Evolutionary conservation across 2,888 invertebrate species (phyloP).

Genomic region (Aphodius granarius): DNA sequence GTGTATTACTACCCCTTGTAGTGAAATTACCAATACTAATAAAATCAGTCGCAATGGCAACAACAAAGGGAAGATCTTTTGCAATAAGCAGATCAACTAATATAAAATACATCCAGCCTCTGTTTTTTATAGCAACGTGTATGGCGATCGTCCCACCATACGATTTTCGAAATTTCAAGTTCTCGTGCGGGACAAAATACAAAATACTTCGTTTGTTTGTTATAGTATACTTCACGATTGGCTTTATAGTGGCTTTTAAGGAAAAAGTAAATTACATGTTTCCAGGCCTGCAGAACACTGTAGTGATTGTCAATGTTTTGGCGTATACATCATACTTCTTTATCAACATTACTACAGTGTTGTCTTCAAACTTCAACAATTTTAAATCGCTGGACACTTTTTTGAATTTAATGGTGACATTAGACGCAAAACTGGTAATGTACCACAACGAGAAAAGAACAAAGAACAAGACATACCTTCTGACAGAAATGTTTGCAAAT

Average conservation of each 20-base stretch:
- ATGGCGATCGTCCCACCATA: slow-evolving; percentile 18
- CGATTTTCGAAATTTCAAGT: slow-evolving; percentile 15
- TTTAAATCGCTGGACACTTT: slow-evolving; percentile 12
- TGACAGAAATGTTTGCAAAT: slow-evolving; percentile 6
- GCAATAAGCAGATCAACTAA: slow-evolving; percentile 13
- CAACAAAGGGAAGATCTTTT: neutral
- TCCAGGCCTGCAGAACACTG: slow-evolving; percentile 12
- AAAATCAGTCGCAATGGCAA: neutral
- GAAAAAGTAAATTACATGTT: slow-evolving; percentile 14
- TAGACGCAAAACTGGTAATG: slow-evolving; percentile 11
- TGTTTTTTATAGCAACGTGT: slow-evolving; percentile 13
- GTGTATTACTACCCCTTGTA: neutral
- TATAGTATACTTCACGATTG: slow-evolving; percentile 2
- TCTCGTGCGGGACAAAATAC: slow-evolving; percentile 5
- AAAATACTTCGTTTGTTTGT: slow-evolving; percentile 6
- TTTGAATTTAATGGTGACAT: slow-evolving; percentile 9
- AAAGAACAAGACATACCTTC: slow-evolving; percentile 2
- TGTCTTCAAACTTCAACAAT: slow-evolving; percentile 19
- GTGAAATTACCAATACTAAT: neutral
- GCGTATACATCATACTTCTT: slow-evolving; percentile 19
- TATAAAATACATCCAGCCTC: slow-evolving; percentile 15
- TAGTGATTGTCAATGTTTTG: slow-evolving; percentile 16
- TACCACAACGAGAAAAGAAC: slow-evolving; percentile 8
- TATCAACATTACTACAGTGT: slow-evolving; percentile 18
- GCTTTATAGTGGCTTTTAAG: slow-evolving; percentile 9